Percentiles rank a stretch among this genome's conserved stretches.
These are phyloP conservation scores for Lasioglossum lativentre DNA, from an alignment of 2,888 invertebrate genomes.

Conservation along the genomic window DNA sequence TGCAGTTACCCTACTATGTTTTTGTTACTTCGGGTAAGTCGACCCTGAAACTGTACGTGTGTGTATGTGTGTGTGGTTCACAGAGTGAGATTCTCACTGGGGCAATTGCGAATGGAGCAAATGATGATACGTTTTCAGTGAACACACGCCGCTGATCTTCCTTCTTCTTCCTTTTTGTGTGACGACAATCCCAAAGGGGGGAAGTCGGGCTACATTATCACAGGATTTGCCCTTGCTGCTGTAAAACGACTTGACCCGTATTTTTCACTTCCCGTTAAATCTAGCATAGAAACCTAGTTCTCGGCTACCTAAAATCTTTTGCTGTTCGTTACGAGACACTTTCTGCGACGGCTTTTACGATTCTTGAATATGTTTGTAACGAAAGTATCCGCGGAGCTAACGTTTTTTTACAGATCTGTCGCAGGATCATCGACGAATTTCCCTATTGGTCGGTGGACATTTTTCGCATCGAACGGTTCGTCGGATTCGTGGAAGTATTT, in stretches of 20 bases:
- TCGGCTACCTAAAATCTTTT: background rate
- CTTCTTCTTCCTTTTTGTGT: background rate
- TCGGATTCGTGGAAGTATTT: too few relatives aligned
- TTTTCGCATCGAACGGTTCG: background rate
- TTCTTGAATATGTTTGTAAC: slow-evolving; percentile 47
- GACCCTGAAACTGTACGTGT: slow-evolving; percentile 47
- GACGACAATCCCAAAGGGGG: slow-evolving; percentile 52
- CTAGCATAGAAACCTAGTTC: slow-evolving; percentile 39
- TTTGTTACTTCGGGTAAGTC: slow-evolving; percentile 16
- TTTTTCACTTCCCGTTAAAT: slow-evolving; percentile 45
- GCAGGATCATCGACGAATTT: background rate
- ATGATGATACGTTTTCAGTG: slow-evolving; percentile 55
- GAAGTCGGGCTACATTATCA: slow-evolving; percentile 60
- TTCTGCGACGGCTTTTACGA: background rate
- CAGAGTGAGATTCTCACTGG: slow-evolving; percentile 51
- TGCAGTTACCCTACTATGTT: too few relatives aligned
- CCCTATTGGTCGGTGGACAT: background rate
- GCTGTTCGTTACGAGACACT: slow-evolving; percentile 24
- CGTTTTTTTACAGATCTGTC: background rate
- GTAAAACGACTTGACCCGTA: slow-evolving; percentile 63
- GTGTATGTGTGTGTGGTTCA: slow-evolving; percentile 3
- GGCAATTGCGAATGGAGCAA: slow-evolving; percentile 53
- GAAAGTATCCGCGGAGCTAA: background rate
- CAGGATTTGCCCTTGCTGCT: slow-evolving; percentile 56
- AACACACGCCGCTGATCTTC: background rate